Evolutionary conservation across 1,140 invertebrate species (phyloP), one percentile per base, ranked within the genome.

Genomic region (Nilaparvata lugens): DNA sequence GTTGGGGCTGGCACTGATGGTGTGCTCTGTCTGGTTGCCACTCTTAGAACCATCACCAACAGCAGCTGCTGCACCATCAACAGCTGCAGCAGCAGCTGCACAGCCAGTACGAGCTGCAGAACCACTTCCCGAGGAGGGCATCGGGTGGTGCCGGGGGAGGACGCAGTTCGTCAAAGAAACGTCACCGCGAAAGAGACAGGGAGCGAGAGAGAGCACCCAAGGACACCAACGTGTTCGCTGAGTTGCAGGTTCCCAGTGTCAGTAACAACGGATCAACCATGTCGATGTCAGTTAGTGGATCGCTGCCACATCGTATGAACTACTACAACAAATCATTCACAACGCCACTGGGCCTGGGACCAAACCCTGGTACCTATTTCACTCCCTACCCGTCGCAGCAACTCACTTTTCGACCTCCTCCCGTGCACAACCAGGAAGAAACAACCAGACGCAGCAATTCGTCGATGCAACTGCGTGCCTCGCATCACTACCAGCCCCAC

Each of bases 251-350:
- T 14, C 64, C 67, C 1, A 64, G 60, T 11, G 65, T 67, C 25
- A 64, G 62, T 28, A 64, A 62, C 45, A 58, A 64, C 52, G 65
- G 63, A 1, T 52, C 58, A 19, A 60, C 64, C 1, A 62, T 62
- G 52, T 61, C 52, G 38, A 35, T 35, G 31, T 35, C 31, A 35
- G 31, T 35, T 11, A 35, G 31, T 35, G 31, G 31, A 35, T 55
- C 55, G 4, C 45, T 65, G 25, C 52, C 52, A 0, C 40, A 57
- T n/a, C 25, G 61, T 23, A 65, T 63, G 56, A 57, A 38, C 55
- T 66, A 61, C 62, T 67, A 67, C 62, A 62, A 58, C 35, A 62
- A 60, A 45, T 56, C 60, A 45, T 63, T 58, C 24, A 35, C 31
- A 4, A 35, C 31, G 2, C 31, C 31, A 11, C 31, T 35, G 7